These are phyloP conservation scores for Lepidocyrtoides sp. DNA, from an alignment of 2,888 invertebrate genomes.

Conservation along the genomic window DNA sequence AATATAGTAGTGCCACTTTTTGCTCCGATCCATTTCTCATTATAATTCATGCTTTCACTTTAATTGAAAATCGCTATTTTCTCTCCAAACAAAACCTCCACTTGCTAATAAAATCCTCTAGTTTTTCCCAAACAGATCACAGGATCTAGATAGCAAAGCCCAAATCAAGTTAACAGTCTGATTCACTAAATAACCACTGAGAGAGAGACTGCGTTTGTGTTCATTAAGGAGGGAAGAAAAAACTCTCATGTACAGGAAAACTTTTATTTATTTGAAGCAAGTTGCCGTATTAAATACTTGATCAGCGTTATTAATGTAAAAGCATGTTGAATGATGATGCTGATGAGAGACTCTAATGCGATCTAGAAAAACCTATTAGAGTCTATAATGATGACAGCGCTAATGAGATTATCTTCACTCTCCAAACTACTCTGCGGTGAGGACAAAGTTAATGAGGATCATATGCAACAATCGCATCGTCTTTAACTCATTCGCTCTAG, in stretches of 20 bases:
- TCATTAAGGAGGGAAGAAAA: not conserved
- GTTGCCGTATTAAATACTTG: not conserved
- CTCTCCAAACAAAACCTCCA: not conserved
- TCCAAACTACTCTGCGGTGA: constrained; percentile 4
- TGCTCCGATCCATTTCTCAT: constrained; percentile 30
- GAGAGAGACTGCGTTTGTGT: too few species aligned
- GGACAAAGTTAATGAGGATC: constrained; percentile 40
- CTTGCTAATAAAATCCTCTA: not conserved
- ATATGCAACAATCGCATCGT: constrained; percentile 43
- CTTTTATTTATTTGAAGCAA: not conserved
- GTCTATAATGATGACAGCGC: constrained; percentile 49
- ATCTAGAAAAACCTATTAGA: constrained; percentile 25
- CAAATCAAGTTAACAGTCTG: not conserved
- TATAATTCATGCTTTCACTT: constrained; percentile 54
- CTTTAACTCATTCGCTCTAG: not conserved
- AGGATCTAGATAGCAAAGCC: not conserved
- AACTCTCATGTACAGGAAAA: not conserved
- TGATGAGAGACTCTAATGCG: constrained; percentile 1
- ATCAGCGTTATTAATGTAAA: not conserved
- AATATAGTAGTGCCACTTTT: not conserved
- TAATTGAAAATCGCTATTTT: constrained; percentile 52
- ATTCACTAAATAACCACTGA: not conserved
- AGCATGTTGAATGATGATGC: constrained; percentile 9
- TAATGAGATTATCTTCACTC: constrained; percentile 55
- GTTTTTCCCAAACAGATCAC: not conserved